Evolutionary conservation across 2,113 vertebrate genomes (phyloP), one percentile per base, ranked within the genome.

Genomic region (Saimiri boliviensis): DNA sequence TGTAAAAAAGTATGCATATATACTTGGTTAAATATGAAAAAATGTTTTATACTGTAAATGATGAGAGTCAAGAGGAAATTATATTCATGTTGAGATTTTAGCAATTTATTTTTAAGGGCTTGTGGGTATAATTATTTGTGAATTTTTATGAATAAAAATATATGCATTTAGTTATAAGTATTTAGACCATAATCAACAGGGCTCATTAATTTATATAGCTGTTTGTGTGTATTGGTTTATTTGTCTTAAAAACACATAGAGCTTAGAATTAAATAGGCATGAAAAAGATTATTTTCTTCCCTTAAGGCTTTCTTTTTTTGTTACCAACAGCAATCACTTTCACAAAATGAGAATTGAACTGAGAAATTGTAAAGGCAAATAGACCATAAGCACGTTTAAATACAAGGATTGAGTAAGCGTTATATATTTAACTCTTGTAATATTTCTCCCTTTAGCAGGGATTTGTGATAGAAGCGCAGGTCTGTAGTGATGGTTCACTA

Each of bases 121-220:
- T 95, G 20, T 82, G 27, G 21, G 14, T 79, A 49, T 71, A 89
- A 96, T 97, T 87, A 96, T 87, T 95, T 97, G 35, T 40, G 56
- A 89, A 40, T 82, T 92, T 82, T 87, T 95, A 54, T 86, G 7
- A 54, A 68, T 86, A 49, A 56, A 95, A 82, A 66, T 25, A 82
- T 56, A 40, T 52, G 35, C 32, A 81, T n/a, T 84, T 76, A 93
- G 49, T 86, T 82, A 66, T 17, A 86, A 68, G 52, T 68, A 83
- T 95, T 97, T 92, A 89, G 76, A 95, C 5, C 74, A 93, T 93
- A 85, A 68, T 73, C 96, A 70, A 12, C 79, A 97, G 45, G 45
- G 45, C 47, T 97, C 89, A 94, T 97, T 95, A 97, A 93, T 93
- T 96, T 94, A 96, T 86, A 95, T 54, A 95, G 79, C 77, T 86